These are phyloP conservation scores for Tragelaphus scriptus DNA, from an alignment of 2,113 vertebrate species.

Conservation along the genomic window DNA sequence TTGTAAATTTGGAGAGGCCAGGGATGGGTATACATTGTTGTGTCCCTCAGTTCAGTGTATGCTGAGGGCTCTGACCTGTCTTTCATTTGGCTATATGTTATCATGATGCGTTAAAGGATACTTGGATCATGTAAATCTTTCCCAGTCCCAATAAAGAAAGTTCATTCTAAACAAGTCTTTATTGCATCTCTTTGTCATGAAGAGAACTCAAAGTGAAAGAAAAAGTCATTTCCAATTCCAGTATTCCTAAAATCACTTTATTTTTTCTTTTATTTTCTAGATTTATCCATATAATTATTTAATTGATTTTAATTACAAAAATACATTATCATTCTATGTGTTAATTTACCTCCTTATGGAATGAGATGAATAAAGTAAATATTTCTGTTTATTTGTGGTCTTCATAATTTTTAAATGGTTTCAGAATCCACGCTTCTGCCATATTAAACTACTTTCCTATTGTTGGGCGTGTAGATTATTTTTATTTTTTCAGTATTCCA, in stretches of 20 bases:
- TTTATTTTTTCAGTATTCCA: not conserved
- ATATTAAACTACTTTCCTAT: not conserved
- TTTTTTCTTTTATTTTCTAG: not conserved
- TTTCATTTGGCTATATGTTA: not conserved
- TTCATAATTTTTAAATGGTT: not conserved
- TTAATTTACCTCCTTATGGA: not conserved
- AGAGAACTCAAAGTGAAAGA: not conserved
- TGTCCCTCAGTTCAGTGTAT: not conserved
- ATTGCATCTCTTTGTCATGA: not conserved
- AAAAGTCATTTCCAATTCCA: not conserved
- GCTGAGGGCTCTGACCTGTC: not conserved
- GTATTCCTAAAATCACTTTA: not conserved
- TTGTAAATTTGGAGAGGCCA: not conserved
- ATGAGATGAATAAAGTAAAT: not conserved
- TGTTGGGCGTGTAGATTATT: not conserved
- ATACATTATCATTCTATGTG: not conserved
- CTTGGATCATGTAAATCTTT: not conserved
- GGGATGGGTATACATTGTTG: not conserved
- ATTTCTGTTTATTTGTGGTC: not conserved
- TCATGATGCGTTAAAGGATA: not conserved
- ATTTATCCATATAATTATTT: conserved; percentile 10
- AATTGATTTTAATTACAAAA: not conserved
- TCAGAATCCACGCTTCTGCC: not conserved
- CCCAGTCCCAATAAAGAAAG: not conserved
- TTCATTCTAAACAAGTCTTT: not conserved